phyloP scores from a whole-genome alignment of 2,113 vertebrate genomes.

The Dendrocopos noguchii region DNA sequence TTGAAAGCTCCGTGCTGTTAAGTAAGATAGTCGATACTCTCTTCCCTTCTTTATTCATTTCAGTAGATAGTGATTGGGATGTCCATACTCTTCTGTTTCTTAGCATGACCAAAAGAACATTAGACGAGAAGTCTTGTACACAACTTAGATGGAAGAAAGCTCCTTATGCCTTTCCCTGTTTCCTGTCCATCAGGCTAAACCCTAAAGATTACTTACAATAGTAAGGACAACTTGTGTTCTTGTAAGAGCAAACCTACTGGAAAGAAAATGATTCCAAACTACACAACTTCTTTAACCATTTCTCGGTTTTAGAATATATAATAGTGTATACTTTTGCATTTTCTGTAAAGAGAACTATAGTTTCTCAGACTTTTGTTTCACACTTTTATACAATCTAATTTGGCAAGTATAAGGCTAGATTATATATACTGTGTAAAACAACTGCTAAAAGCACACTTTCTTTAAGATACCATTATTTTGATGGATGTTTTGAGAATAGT shows the following conservation, averaged over 20 bases:
- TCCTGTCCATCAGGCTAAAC: not conserved
- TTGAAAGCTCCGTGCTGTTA: not conserved
- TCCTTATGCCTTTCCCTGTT: not conserved
- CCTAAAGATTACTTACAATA: not conserved
- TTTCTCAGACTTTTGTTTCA: not conserved
- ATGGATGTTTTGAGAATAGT: not conserved
- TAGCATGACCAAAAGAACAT: too few species aligned
- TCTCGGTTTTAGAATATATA: not conserved
- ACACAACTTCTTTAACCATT: not conserved
- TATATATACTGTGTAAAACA: not conserved
- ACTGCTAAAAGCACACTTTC: not conserved
- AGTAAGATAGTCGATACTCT: too few species aligned
- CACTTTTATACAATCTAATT: not conserved
- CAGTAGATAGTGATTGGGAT: too few species aligned
- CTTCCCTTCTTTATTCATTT: too few species aligned
- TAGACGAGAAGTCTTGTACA: too few species aligned
- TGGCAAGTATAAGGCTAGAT: not conserved
- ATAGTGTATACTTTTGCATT: not conserved
- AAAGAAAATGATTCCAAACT: not conserved
- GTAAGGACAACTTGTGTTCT: not conserved
- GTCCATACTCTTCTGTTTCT: too few species aligned
- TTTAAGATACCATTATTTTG: not conserved
- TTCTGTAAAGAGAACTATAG: not conserved
- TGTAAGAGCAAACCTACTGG: not conserved
- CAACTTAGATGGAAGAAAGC: too few species aligned